phyloP scores from a whole-genome alignment of 30 jellyfish, hydroid and myxozoan species.

The Hydractinia echinata region DNA sequence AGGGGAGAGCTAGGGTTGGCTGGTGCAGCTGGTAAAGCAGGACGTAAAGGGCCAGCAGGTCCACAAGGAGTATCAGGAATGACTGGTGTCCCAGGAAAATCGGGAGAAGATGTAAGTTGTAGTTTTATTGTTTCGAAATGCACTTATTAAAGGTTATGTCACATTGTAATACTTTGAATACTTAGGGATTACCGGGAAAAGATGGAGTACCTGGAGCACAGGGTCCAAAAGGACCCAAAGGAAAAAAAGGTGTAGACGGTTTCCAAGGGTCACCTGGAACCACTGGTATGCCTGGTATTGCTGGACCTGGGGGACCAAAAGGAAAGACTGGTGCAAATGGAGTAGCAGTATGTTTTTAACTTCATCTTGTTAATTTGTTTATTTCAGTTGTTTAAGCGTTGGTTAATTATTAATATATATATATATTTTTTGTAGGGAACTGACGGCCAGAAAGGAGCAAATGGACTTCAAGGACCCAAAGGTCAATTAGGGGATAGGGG shows the following conservation, averaged over 20 bases:
- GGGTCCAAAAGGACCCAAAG: slow-evolving; percentile 32
- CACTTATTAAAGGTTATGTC: neutral
- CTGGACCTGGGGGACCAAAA: slow-evolving; percentile 52
- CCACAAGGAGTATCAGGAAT: slow-evolving; percentile 60
- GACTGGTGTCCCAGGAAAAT: slow-evolving; percentile 44
- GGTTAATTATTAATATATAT: neutral
- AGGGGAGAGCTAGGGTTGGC: slow-evolving; percentile 49
- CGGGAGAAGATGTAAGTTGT: slow-evolving; percentile 75
- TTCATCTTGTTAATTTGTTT: too few species aligned
- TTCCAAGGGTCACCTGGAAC: slow-evolving; percentile 45
- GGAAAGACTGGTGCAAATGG: slow-evolving; percentile 49
- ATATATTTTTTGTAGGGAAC: slow-evolving; percentile 21
- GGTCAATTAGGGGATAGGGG: slow-evolving; percentile 37
- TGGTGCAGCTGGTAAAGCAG: slow-evolving; percentile 29
- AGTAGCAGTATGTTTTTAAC: slow-evolving; percentile 25
- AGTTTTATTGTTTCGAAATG: neutral
- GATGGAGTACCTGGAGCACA: slow-evolving; percentile 41
- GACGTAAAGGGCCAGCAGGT: slow-evolving; percentile 56
- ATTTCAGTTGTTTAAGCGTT: neutral
- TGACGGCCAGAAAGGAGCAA: slow-evolving; percentile 32
- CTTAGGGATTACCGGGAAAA: slow-evolving; percentile 57
- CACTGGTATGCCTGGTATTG: slow-evolving; percentile 39
- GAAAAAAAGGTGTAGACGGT: slow-evolving; percentile 39
- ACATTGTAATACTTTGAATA: neutral
- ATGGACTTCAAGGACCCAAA: slow-evolving; percentile 46